These are phyloP conservation scores for Gyrodactylus bullatarudis DNA, from an alignment of 1,140 invertebrate genomes.

Conservation along the genomic window DNA sequence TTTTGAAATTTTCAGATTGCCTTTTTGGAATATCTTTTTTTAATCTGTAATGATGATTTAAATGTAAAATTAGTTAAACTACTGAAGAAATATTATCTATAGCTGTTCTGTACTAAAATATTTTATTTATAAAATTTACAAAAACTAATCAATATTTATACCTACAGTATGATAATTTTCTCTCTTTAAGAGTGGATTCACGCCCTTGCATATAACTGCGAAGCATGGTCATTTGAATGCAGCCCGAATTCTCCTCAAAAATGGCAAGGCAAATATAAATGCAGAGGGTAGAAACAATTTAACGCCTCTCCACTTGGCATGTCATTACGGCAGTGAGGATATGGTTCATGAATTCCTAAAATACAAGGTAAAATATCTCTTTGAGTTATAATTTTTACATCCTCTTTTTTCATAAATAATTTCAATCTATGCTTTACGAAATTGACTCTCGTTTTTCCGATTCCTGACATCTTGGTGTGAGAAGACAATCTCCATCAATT, in stretches of 20 bases:
- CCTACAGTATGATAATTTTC: conserved; percentile 7
- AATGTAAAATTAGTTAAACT: too few relatives aligned
- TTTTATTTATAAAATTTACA: background rate
- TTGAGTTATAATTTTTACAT: background rate
- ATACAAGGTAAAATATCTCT: conserved; percentile 32
- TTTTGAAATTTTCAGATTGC: too few relatives aligned
- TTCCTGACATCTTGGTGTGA: too few relatives aligned
- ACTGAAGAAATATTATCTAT: too few relatives aligned
- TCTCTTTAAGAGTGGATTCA: conserved; percentile 46
- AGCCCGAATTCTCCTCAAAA: conserved; percentile 66
- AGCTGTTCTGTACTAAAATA: too few relatives aligned
- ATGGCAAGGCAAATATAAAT: conserved; percentile 37
- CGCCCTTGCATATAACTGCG: conserved; percentile 46
- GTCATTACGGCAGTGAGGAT: conserved; percentile 49
- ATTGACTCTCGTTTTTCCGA: too few relatives aligned
- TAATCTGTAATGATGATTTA: too few relatives aligned
- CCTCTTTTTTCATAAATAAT: conserved; percentile 56
- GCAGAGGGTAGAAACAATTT: conserved; percentile 41
- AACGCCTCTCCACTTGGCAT: conserved; percentile 83
- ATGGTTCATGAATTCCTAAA: conserved; percentile 86
- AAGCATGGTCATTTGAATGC: conserved; percentile 94
- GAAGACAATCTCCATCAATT: too few relatives aligned
- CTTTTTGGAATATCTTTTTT: too few relatives aligned
- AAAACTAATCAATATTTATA: background rate
- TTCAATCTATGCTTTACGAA: too few relatives aligned